These are phyloP conservation scores for Gymnogyps californianus DNA, from an alignment of 2,113 vertebrate genomes.

Conservation along the genomic window DNA sequence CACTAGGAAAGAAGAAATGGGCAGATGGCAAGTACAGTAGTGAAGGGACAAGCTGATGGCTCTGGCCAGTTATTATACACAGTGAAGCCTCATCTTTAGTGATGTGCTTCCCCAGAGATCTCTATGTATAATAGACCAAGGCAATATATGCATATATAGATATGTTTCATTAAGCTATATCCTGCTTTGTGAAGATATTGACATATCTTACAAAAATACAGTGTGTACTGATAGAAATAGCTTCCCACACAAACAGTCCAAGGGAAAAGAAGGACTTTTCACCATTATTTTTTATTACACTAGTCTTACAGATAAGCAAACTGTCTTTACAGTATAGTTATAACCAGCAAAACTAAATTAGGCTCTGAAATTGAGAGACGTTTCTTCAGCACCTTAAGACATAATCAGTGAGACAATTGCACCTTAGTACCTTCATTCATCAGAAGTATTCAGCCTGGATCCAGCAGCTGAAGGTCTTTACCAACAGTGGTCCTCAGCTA, in stretches of 20 bases:
- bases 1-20: neutral
- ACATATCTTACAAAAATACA: neutral
- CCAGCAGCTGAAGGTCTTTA: neutral
- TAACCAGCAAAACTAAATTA: neutral
- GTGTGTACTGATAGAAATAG: neutral
- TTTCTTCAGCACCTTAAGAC: neutral
- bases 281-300: neutral
- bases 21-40: neutral
- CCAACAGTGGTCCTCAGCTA: neutral
- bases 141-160: neutral
- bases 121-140: neutral
- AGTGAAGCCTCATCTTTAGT: neutral
- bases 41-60: neutral
- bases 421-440: neutral
- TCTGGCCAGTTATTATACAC: neutral
- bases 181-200: neutral
- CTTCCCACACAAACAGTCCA: neutral
- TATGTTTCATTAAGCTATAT: neutral
- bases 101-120: neutral
- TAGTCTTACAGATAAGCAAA: neutral
- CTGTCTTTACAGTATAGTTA: neutral
- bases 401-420: neutral
- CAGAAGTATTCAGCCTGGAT: neutral
- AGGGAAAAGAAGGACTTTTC: neutral
- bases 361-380: neutral